Base-by-base conservation (phyloP, 2,797 vertebrate species). In the Eleutherodactylus coqui region DNA sequence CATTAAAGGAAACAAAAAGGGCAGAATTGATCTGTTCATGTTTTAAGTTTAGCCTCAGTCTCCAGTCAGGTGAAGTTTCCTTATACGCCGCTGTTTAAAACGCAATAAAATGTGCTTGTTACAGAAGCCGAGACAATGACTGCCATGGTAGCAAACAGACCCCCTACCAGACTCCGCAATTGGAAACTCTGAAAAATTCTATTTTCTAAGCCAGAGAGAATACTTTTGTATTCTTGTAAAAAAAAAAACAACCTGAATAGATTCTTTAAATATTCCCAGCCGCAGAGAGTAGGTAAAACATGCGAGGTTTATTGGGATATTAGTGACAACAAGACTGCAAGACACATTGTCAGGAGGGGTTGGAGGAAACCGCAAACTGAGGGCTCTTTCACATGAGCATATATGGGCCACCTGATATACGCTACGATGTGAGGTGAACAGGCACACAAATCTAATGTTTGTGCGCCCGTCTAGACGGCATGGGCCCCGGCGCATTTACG, bases 1-100 rank as follows among this genome's bases (percentile, higher is more conserved):
- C 43, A 69, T 69, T 81, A 81, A 21, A 81, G 60, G 43, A 81
- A 69, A 34, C 19, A 69, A 81, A 80, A 49, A 13, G 29, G 36
- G 60, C 27, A 32, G 32, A 81, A 81, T 49, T 81, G 79, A 81
- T 67, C 17, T 21, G 5, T 69, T 55, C 32, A 51, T 75, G 73
- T 29, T 75, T 41, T 49, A 21, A n/a, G 51, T 77, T 77, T 11
- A 55, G 75, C 32, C 24, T 58, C 34, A 36, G 32, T 55, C 49
- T 55, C 47, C 29, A 21, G 24, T 73, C 41, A 3, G 14, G 41
- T 45, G 70, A 45, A 45, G 10, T 73, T 72, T 72, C 43, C n/a
- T 51, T 75, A 29, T 75, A 17, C 5, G 27, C 27, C 8, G 19
- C 21, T 36, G 27, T 55, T 34, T 36, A 53, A 77, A 6, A 21